Evolutionary conservation across 1,140 invertebrate species (phyloP).

Genomic region (Penaeus vannamei): DNA sequence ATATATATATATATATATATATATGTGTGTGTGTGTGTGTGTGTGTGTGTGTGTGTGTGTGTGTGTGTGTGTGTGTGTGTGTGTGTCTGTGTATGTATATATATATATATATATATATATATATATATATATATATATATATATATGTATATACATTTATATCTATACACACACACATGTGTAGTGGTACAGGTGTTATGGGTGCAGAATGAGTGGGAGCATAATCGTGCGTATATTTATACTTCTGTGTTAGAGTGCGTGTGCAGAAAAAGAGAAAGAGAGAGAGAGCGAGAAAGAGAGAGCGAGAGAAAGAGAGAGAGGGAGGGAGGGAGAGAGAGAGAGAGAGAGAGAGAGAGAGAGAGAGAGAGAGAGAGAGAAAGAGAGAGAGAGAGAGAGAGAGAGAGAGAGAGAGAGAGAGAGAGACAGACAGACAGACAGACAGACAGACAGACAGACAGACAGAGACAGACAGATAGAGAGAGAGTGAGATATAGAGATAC

Average conservation of each 20-base stretch:
- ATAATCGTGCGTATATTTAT: background rate
- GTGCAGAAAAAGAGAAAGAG: background rate
- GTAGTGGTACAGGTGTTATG: background rate
- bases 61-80: no score
- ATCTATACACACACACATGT: no score
- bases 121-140: constrained; percentile 14
- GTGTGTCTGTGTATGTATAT: background rate
- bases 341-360: background rate
- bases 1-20: no score
- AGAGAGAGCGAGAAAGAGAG: background rate
- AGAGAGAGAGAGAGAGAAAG: background rate
- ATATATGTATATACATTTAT: background rate
- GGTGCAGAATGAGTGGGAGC: background rate
- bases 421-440: no score
- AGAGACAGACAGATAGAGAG: background rate
- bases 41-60: no score
- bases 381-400: no score
- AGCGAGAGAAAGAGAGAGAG: no score
- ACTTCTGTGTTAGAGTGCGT: background rate
- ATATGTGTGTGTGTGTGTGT: no score
- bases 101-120: constrained; percentile 2
- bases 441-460: no score
- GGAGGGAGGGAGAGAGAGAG: no score
- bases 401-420: no score
- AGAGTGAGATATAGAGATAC: background rate